A percentile compares a stretch with the other conserved stretches of the same genome.
phyloP scores from a whole-genome alignment of 2,113 vertebrate species.

The Electrona antarctica region DNA sequence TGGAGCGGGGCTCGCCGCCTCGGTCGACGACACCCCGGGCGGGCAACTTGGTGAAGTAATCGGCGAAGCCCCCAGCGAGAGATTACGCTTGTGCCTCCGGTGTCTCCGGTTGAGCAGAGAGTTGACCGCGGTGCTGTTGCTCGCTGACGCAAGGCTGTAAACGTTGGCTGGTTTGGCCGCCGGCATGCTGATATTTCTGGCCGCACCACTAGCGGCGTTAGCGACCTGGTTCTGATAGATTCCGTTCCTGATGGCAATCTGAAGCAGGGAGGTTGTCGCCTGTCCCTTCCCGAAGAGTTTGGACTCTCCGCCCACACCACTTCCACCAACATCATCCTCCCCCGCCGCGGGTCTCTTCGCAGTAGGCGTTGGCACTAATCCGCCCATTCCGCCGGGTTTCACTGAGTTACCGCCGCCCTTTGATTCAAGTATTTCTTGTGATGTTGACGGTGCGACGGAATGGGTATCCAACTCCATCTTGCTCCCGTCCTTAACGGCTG shows the following conservation, averaged over 20 bases:
- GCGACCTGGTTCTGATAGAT: conserved; percentile 74
- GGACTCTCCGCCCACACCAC: conserved; percentile 64
- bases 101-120: conserved; percentile 78
- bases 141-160: conserved; percentile 52
- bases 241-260: conserved; percentile 74
- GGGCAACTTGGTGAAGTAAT: conserved; percentile 23
- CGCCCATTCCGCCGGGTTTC: conserved; percentile 54
- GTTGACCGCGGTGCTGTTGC: conserved; percentile 73
- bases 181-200: conserved; percentile 52
- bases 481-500: conserved; percentile 43
- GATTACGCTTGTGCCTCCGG: conserved; percentile 83
- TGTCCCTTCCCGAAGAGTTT: conserved; percentile 74
- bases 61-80: conserved; percentile 78
- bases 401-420: conserved; percentile 35
- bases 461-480: conserved; percentile 33
- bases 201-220: conserved; percentile 52
- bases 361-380: conserved; percentile 39
- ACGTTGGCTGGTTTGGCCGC: conserved; percentile 57
- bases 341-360: conserved; percentile 68
- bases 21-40: conserved; percentile 23
- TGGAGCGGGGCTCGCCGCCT: conserved; percentile 43
- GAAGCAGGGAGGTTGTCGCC: conserved; percentile 74
- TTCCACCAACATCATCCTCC: conserved; percentile 55
- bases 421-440: conserved; percentile 42
- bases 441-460: conserved; percentile 35